phyloP scores from a whole-genome alignment of 2,113 vertebrate genomes.

The Spheniscus mendiculus region DNA sequence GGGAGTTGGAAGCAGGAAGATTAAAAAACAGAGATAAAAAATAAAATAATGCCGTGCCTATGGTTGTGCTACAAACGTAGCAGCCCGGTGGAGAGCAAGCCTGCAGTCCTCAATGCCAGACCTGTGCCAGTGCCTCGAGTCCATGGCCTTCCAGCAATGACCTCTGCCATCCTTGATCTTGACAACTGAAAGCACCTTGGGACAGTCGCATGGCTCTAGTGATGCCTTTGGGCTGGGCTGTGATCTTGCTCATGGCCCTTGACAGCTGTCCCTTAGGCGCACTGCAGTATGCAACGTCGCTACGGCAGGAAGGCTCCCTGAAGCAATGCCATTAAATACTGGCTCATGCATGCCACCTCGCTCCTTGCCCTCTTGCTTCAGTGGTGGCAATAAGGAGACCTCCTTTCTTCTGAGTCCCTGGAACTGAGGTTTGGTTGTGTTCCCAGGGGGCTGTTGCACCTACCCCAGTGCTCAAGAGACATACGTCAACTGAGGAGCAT shows the following conservation, averaged over 20 bases:
- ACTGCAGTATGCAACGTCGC: rapidly evolving
- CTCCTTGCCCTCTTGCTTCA: not conserved
- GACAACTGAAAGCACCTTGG: not conserved
- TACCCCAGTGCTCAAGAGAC: not conserved
- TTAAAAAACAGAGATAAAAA: not conserved
- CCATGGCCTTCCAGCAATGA: not conserved
- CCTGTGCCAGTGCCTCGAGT: not conserved
- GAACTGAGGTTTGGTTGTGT: not conserved
- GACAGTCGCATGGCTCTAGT: too few relatives aligned
- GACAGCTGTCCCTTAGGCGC: too few relatives aligned
- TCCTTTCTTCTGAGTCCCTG: not conserved
- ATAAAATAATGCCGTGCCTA: not conserved
- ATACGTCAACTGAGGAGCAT: too few relatives aligned
- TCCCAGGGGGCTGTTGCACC: not conserved
- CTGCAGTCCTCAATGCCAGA: not conserved
- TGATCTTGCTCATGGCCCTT: not conserved
- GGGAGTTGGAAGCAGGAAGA: not conserved
- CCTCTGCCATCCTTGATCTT: not conserved
- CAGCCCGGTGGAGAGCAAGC: not conserved
- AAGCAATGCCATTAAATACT: not conserved
- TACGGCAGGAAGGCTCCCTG: not conserved
- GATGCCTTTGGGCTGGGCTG: not conserved
- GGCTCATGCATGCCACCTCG: not conserved
- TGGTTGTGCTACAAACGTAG: not conserved
- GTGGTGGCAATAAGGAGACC: not conserved